Conservation (phyloP, 2,888 invertebrate species). For the Chrysolina americana region DNA sequence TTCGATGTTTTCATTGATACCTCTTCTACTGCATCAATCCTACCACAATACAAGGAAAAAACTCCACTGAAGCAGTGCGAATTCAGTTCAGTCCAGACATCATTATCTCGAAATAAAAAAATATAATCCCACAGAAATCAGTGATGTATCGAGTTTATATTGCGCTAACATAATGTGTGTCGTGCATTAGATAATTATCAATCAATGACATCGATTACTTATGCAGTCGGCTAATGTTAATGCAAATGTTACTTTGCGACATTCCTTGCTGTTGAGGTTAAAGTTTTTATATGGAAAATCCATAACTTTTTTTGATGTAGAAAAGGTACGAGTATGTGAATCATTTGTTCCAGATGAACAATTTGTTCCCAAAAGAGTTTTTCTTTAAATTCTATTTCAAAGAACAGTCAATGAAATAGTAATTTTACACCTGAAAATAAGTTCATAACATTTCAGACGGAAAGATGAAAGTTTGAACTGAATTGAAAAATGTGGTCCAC, state of each 20-base stretch:
- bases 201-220: slow-evolving; percentile 41
- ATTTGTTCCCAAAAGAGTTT: too few species aligned
- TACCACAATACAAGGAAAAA: too few species aligned
- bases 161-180: slow-evolving; percentile 19
- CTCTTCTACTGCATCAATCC: too few species aligned
- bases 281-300: slow-evolving; percentile 14
- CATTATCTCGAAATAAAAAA: slow-evolving; percentile 18
- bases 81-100: neutral
- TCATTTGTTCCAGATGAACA: neutral
- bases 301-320: neutral
- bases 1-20: too few species aligned
- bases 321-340: neutral
- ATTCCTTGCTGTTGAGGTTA: slow-evolving; percentile 36
- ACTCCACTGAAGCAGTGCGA: too few species aligned
- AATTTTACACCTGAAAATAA: too few species aligned
- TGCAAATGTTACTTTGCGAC: slow-evolving; percentile 34
- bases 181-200: slow-evolving; percentile 33
- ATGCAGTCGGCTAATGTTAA: slow-evolving; percentile 34
- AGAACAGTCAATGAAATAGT: too few species aligned
- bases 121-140: slow-evolving; percentile 8
- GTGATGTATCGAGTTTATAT: slow-evolving; percentile 21
- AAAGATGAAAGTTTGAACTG: too few species aligned
- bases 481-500: too few species aligned
- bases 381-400: too few species aligned
- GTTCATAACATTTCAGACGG: too few species aligned